Percentiles rank a stretch among this genome's conserved stretches.
Evolutionary conservation across 2,113 vertebrate species (phyloP).

Genomic region (Ctenomys sociabilis): DNA sequence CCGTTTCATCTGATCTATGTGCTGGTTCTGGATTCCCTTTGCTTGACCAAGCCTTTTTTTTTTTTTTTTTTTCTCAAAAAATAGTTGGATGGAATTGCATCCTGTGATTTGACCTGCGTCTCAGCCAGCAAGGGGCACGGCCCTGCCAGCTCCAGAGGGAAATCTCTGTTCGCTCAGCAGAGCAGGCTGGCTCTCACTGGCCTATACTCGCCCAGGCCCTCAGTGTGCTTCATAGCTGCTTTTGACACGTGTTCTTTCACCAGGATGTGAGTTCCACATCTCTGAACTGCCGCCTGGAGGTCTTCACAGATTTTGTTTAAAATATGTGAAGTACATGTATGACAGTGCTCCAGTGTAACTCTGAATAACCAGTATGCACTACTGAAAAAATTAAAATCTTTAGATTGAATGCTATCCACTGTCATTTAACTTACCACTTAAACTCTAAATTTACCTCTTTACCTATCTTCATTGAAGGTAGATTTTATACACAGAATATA

Average conservation of each 20-base stretch:
- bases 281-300: background rate
- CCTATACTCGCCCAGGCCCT: background rate
- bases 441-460: background rate
- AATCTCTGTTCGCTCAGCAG: background rate
- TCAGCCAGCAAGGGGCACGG: background rate
- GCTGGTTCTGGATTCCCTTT: slow-evolving; percentile 58
- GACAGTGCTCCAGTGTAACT: background rate
- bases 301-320: background rate
- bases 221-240: background rate
- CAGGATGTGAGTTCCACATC: background rate
- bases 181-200: background rate
- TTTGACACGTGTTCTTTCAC: background rate
- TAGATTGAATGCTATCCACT: background rate
- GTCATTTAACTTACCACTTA: background rate
- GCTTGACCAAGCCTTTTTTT: slow-evolving; percentile 17
- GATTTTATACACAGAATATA: background rate
- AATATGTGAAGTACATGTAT: background rate
- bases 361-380: background rate
- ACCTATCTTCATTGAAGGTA: background rate
- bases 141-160: slow-evolving; percentile 16
- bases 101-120: slow-evolving; percentile 28
- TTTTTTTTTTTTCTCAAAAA: background rate
- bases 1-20: slow-evolving; percentile 56
- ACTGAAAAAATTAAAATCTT: background rate
- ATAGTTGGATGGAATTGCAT: background rate